Evolutionary conservation across 2,888 invertebrate species (phyloP).

Genomic region (Isotomurus palustris): DNA sequence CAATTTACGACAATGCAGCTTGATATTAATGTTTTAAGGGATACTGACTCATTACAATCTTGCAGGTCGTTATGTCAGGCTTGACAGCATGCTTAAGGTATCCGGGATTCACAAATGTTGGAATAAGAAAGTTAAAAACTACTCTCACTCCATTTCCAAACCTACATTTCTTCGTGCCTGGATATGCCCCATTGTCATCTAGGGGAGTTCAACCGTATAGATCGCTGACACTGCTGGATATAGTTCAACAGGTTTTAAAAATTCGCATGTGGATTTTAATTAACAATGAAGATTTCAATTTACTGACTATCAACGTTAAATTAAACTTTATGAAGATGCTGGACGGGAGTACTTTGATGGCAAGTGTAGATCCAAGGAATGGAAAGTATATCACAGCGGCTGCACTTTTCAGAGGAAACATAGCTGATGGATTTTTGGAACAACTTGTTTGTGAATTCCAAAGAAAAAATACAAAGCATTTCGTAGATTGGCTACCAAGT

Average conservation of each 20-base stretch:
- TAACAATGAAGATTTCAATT: background rate
- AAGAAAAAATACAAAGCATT: constrained; percentile 4
- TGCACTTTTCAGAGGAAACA: constrained; percentile 13
- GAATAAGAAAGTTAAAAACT: constrained; percentile 8
- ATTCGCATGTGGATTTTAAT: background rate
- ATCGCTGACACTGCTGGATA: constrained; percentile 13
- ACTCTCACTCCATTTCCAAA: constrained; percentile 22
- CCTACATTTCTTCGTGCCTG: constrained; percentile 36
- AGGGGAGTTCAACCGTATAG: constrained; percentile 32
- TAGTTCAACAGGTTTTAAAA: constrained; percentile 21
- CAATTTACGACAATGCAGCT: too few species aligned
- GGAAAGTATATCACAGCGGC: constrained; percentile 22
- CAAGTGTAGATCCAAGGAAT: constrained; percentile 10
- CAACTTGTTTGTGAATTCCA: constrained; percentile 1
- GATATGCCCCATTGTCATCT: constrained; percentile 22
- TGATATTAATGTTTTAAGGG: background rate
- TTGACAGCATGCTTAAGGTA: constrained; percentile 22
- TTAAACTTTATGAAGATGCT: constrained; percentile 12
- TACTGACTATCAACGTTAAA: background rate
- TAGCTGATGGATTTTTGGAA: constrained; percentile 8
- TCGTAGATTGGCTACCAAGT: constrained; percentile 21
- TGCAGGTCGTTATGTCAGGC: constrained; percentile 24
- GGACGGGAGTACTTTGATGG: constrained; percentile 12
- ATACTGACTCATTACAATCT: background rate
- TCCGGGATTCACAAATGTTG: constrained; percentile 18